Evolutionary conservation across 2,113 vertebrate species (phyloP), one percentile per base, ranked within the genome.

Genomic region (Pelusios castaneus): DNA sequence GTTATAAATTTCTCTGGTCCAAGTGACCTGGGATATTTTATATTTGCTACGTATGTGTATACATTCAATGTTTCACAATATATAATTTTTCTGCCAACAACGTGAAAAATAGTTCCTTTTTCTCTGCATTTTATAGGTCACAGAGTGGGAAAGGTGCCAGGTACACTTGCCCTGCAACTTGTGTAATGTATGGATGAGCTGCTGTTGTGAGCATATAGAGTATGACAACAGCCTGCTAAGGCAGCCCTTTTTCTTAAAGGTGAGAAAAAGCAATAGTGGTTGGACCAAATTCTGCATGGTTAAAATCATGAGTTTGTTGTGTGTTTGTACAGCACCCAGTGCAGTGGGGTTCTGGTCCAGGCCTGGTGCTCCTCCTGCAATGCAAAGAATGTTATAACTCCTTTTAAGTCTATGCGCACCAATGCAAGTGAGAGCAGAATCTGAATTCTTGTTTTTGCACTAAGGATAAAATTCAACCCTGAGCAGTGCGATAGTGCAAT

Each of bases 401-500:
- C 70, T 21, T 38, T 73, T 41, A 22, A 25, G 22, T 24, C 22
- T 22, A 24, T 29, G 3, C 38, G 67, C n/a, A 22, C n/a, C 19
- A 6, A 60, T 17, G 21, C n/a, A 70, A 22, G n/a, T 38, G n/a
- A 22, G n/a, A 41, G 70, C 38, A 73, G 70, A 22, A 73, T 41
- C 9, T 73, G 67, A 12, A 14, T n/a, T 38, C 17, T 41, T 70
- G 67, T 38, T 70, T 70, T 38, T 38, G n/a, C 67, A 38, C n/a
- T 10, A 70, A n/a, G 17, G 34, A 34, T 38, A 34, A 70, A 70
- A 70, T 70, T 70, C n/a, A 22, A 63, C 38, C 22, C 21, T 41
- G 67, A 9, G 22, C 38, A 73, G 67, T 22, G 3, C 8, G 22
- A 24, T 8, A 41, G 10, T 8, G 1, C 27, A 75, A 11, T 0